Conservation (phyloP, 2,888 invertebrate species). For the Yponomeuta cagnagella region DNA sequence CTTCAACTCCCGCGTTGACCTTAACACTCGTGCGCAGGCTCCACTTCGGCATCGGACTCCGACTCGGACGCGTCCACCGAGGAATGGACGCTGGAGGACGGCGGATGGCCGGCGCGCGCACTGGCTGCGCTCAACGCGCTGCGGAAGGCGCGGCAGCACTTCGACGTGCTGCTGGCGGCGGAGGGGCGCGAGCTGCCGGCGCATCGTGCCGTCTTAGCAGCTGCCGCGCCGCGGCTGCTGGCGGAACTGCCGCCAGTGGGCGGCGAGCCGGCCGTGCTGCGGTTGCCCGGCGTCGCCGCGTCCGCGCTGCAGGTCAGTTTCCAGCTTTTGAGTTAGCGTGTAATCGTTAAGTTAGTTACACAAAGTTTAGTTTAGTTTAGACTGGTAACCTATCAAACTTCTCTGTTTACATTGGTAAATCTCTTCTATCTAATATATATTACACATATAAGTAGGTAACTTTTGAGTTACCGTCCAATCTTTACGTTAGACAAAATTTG, state of each 20-base stretch:
- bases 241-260: conserved; percentile 74
- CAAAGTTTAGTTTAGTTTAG: no score
- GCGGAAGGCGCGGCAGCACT: conserved; percentile 89
- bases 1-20: no score
- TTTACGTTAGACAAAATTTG: no score
- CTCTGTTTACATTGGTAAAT: no score
- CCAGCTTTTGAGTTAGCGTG: not conserved
- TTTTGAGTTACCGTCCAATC: no score
- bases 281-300: conserved; percentile 37
- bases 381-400: no score
- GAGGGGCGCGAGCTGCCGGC: conserved; percentile 79
- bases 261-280: conserved; percentile 24
- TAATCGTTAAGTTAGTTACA: no score
- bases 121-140: conserved; percentile 84
- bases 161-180: conserved; percentile 89
- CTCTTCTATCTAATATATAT: no score
- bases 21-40: not conserved
- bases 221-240: conserved; percentile 85
- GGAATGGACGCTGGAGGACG: conserved; percentile 63
- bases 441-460: no score
- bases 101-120: conserved; percentile 71
- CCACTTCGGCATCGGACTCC: not conserved
- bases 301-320: conserved; percentile 72
- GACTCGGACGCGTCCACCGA: not conserved
- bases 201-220: conserved; percentile 87